Evolutionary conservation across 2,113 vertebrate species (phyloP).

Genomic region (Anarrhichthys ocellatus): DNA sequence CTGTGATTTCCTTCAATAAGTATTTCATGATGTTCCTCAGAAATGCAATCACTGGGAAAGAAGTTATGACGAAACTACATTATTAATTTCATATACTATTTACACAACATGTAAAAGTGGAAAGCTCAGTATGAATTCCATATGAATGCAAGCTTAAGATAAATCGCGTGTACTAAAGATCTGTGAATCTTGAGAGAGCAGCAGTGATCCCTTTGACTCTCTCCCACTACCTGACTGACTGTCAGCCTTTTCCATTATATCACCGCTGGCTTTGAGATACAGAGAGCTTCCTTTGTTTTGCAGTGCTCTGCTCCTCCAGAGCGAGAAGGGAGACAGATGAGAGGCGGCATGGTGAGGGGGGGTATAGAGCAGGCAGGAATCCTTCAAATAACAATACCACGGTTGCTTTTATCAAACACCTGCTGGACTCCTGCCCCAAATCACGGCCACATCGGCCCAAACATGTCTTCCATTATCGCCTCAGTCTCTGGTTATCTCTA

Average conservation of each 20-base stretch:
- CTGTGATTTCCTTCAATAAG: neutral
- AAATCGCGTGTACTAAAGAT: constrained; percentile 13
- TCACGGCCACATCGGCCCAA: neutral
- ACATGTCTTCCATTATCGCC: neutral
- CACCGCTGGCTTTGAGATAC: constrained; percentile 54
- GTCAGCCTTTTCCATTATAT: constrained; percentile 65
- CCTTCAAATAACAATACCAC: constrained; percentile 37
- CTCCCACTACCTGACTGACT: constrained; percentile 55
- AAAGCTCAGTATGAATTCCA: constrained; percentile 4
- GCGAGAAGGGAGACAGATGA: constrained; percentile 13
- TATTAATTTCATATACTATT: constrained; percentile 22
- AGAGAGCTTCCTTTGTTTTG: constrained; percentile 42
- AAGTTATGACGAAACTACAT: neutral
- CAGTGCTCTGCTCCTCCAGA: constrained; percentile 13
- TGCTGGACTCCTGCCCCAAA: constrained; percentile 4
- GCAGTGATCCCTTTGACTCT: constrained; percentile 34
- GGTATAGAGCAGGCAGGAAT: constrained; percentile 22
- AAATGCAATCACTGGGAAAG: neutral
- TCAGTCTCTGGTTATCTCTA: neutral
- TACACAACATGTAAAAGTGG: neutral
- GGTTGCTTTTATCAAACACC: neutral
- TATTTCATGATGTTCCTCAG: constrained; percentile 1
- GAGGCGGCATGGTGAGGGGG: constrained; percentile 8
- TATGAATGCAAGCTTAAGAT: constrained; percentile 2
- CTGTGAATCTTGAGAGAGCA: constrained; percentile 21